Evolutionary conservation across 2,113 vertebrate genomes (phyloP).

Genomic region (Hydropotes inermis): DNA sequence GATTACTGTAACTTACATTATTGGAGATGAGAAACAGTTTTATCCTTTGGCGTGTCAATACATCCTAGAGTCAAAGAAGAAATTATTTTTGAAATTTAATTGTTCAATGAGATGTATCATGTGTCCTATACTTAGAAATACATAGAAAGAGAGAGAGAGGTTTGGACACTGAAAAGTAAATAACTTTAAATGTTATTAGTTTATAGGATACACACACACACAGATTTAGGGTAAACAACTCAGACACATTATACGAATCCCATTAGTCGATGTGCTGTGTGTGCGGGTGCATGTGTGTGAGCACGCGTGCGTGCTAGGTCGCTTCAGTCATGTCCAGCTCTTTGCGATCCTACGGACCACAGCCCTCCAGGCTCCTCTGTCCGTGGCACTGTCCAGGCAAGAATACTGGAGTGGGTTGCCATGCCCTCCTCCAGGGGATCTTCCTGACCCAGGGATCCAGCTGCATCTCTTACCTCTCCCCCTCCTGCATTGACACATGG

Average conservation of each 20-base stretch:
- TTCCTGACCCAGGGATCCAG: not conserved
- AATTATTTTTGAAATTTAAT: not conserved
- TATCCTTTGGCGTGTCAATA: not conserved
- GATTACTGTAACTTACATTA: not conserved
- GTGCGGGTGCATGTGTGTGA: rapidly evolving
- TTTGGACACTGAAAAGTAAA: not conserved
- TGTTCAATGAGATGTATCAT: not conserved
- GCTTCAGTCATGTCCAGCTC: not conserved
- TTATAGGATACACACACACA: not conserved
- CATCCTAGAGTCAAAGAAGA: not conserved
- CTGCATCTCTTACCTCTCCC: not conserved
- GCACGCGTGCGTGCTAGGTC: rapidly evolving
- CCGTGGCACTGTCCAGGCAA: not conserved
- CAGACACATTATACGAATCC: not conserved
- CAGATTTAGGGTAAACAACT: not conserved
- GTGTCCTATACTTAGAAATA: not conserved
- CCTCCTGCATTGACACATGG: not conserved
- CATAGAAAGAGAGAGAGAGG: not conserved
- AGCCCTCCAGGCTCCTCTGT: not conserved
- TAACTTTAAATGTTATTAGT: not conserved
- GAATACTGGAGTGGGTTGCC: not conserved
- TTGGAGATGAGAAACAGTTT: not conserved
- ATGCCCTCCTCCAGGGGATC: not conserved
- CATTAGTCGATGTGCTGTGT: not conserved
- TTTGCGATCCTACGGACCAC: not conserved